Evolutionary conservation across 2,888 invertebrate species (phyloP), one percentile per base, ranked within the genome.

Genomic region (Scrobipalpa atriplicella): DNA sequence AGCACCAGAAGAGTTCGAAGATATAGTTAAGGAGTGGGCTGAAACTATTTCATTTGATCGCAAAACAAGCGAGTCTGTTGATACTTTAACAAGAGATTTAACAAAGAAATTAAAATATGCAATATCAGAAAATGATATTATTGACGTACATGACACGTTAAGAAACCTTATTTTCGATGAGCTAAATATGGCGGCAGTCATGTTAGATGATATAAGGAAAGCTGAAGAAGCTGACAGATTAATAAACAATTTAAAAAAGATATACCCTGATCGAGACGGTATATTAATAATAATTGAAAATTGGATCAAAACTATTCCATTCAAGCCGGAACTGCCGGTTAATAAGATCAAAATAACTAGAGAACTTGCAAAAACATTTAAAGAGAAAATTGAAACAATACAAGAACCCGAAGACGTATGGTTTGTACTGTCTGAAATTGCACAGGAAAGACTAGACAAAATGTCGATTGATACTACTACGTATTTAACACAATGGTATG

Each of bases 311-410:
- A 13, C 29, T 0, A 6, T 58, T 38, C 38, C 58, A 16, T 58
- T 58, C 8, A 29, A 16, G 58, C 18, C 58, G 13, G n/a, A n/a
- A 13, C 16, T n/a, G 13, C 16, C 38, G 11, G 16, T 58, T 6
- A 58, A 58, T 58, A 58, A 58, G n/a, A 58, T 58, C 29, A 36
- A 58, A 16, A 7, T 58, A 7, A 58, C n/a, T 16, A 58, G 9
- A 58, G 29, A 29, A 9, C 38, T 58, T 9, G 16, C 58, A 38
- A 58, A 38, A n/a, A 38, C 29, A 0, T 58, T 58, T 0, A n/a
- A 16, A 38, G 9, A 58, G 13, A 58, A 16, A 38, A 29, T 58
- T n/a, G 38, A 58, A 16, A 5, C 7, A 8, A 9, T 38, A 38
- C 6, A 10, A 47, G n/a, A 36, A 8, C 58, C 58, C 9, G 58